phyloP scores from a whole-genome alignment of 2,113 vertebrate species.

The Pelusios castaneus region DNA sequence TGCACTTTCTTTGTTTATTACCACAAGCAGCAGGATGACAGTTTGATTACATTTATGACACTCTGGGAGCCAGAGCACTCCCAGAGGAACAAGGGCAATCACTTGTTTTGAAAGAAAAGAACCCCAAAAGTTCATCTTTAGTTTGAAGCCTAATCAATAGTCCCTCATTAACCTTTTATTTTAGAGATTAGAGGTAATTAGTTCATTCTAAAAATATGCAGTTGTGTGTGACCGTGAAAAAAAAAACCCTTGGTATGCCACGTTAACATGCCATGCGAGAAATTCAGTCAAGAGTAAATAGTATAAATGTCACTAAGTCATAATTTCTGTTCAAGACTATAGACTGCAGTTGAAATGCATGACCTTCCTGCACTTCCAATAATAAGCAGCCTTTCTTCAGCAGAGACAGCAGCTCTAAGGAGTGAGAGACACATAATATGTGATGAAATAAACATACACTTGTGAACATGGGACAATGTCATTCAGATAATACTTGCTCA shows the following conservation, averaged over 20 bases:
- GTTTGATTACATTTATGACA: conserved; percentile 37
- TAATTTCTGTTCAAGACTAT: background rate
- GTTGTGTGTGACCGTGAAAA: background rate
- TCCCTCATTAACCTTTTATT: conserved; percentile 30
- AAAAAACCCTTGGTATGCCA: background rate
- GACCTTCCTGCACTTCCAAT: background rate
- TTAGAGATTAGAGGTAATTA: conserved; percentile 41
- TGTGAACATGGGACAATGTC: background rate
- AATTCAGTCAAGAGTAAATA: background rate
- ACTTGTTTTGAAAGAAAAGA: conserved; percentile 35
- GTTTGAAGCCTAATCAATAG: conserved; percentile 20
- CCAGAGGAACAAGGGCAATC: background rate
- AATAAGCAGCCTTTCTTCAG: conserved; percentile 12
- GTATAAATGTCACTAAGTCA: background rate
- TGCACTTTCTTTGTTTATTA: conserved; percentile 49
- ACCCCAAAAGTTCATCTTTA: background rate
- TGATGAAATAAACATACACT: background rate
- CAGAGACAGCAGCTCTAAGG: background rate
- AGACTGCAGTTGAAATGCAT: background rate
- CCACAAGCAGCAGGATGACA: conserved; percentile 33
- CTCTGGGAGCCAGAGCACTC: conserved; percentile 4
- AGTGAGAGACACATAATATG: background rate
- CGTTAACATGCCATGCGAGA: background rate
- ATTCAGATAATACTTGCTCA: conserved; percentile 1
- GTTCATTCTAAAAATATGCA: conserved; percentile 18